Evolutionary conservation across 2,888 invertebrate species (phyloP), one percentile per base, ranked within the genome.

Genomic region (Pammene aurita): DNA sequence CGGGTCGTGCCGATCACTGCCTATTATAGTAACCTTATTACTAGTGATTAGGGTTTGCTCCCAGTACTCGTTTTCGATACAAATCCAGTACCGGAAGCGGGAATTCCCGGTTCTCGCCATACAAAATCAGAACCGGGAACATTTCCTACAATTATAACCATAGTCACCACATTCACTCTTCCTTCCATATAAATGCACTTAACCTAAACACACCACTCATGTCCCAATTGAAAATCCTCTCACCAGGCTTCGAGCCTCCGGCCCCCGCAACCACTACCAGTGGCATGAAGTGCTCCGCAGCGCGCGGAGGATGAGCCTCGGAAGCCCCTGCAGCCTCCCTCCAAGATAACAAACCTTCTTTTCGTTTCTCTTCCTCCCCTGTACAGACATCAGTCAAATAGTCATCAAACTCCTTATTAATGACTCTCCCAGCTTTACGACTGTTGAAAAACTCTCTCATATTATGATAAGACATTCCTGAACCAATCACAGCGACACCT

Each of bases 381-480:
- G 89, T 87, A 66, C 91, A 92, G 0, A 87, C 82, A 71, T 78
- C 82, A n/a, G 82, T 78, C 34, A 92, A 76, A 76, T 82, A 92
- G 7, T 87, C 83, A 76, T 92, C 92, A 83, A 92, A 92, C 7
- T 87, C 87, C 46, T 81, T 76, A 74, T 92, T 92, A 0, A 92
- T 80, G 26, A 91, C 88, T 4, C 72, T 70, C 0, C 80, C 74
- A 7, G 75, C 73, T 7, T 80, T 14, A 50, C 85, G 74, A 5
- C 78, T 77, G 0, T 71, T 77, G 76, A 74, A 83, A 64, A 92
- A 92, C 63, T 87, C 88, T 68, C 89, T 81, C 92, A 92, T 92
- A 57, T 92, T 92, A 55, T 92, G 92, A 52, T 89, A 92, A 0
- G 92, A 91, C 92, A 92, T 92, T 0, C 92, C 92, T 0, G 92